phyloP scores from a whole-genome alignment of 2,113 vertebrate genomes.

The Pangasianodon hypophthalmus region DNA sequence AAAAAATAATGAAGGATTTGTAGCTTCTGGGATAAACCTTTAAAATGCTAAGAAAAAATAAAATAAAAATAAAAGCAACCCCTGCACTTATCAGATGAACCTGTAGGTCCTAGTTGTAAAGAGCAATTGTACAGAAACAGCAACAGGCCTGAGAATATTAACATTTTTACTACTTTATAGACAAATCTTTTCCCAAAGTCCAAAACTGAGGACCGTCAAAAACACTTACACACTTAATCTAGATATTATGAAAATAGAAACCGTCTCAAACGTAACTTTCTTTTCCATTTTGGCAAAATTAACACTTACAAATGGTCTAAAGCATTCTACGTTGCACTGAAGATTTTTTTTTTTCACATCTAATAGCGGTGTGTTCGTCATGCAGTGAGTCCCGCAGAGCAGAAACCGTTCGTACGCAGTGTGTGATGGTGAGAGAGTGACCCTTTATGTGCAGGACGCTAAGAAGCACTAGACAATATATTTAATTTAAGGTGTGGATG shows the following conservation, averaged over 20 bases:
- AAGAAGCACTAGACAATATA: not conserved
- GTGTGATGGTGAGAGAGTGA: not conserved
- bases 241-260: not conserved
- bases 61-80: conserved; percentile 43
- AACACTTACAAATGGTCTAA: not conserved
- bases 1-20: not conserved
- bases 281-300: not conserved
- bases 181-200: conserved; percentile 8
- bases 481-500: not conserved
- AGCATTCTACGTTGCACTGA: conserved; percentile 5
- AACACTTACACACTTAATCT: not conserved
- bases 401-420: not conserved
- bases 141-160: not conserved
- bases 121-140: conserved; percentile 6
- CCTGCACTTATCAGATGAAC: conserved; percentile 71
- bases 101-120: conserved; percentile 65
- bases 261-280: not conserved
- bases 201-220: not conserved
- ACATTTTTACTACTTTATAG: conserved; percentile 12
- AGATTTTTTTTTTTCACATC: not conserved
- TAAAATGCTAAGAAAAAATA: not conserved
- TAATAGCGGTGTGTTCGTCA: not conserved
- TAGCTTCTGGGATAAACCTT: not conserved
- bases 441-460: not conserved
- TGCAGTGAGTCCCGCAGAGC: not conserved